Evolutionary conservation across 2,888 invertebrate species (phyloP), one percentile per base, ranked within the genome.

Genomic region (Cheilosia vulpina): DNA sequence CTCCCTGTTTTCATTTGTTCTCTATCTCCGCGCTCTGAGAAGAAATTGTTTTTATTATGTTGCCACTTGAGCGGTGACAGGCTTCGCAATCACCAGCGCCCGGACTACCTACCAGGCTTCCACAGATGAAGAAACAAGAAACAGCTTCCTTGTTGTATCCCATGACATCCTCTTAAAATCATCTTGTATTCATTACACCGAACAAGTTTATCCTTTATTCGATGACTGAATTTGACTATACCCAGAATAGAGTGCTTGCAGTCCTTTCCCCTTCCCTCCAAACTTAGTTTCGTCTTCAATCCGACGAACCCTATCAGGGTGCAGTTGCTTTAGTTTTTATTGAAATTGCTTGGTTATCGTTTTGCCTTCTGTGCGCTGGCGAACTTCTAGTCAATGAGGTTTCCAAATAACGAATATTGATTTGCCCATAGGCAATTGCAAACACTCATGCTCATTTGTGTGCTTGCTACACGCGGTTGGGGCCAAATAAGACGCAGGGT

Each of bases 131-230:
- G 69, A 21, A 60, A 66, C 60, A 60, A 52, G 53, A 68, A 72
- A 45, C 41, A 76, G 71, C 66, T 76, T 85, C 71, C 75, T 69
- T 80, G 69, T 75, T 80, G 13, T 84, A 71, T 85, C 57, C 66
- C 76, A 76, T 66, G 71, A 85, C 76, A 76, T 66, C 50, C 76
- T 81, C 76, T 72, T 77, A 62, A 81, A 85, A 85, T 85, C 72
- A 77, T 85, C 85, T 81, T 81, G 81, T 85, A 85, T 85, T 85
- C 85, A 85, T 85, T 85, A 85, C 85, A 76, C 57, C 76, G 72
- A 85, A 85, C 85, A 85, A 85, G 81, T 77, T 81, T 85, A 85
- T 85, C 81, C 80, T 75, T 71, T 72, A 81, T 66, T 81, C 71
- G 81, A 85, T 72, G 72, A 73, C 81, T 85, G 76, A 81, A 73